Base-by-base conservation (phyloP, 2,797 vertebrate species). In the Malurus splendens region DNA sequence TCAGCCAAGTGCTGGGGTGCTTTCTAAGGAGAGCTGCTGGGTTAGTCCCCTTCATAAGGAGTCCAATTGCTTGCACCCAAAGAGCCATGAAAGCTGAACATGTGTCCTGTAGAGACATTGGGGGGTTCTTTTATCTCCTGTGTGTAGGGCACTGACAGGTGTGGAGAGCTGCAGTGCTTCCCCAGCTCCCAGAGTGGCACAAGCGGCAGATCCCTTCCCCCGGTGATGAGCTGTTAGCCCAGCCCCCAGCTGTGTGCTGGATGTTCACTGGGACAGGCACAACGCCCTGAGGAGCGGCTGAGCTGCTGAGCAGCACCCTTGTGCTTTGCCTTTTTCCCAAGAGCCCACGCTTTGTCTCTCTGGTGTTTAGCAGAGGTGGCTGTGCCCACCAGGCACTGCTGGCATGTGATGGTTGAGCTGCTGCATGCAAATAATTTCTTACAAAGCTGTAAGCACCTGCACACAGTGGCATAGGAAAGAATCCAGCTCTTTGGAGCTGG, bases 1-100 rank as follows among this genome's bases (percentile, higher is more conserved):
- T 19, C 32, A 60, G 41, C 25, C 0, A 0, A 39, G 2, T 12
- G 17, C 38, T 74, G 59, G 14, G 12, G 5, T 54, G 15, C 23
- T 73, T 62, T 73, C 23, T 41, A 62, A 52, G 14, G 20, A 70
- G 38, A 92, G 12, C 41, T 75, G 23, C 48, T 76, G 25, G 24
- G 27, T 82, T 51, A 8, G 15, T 18, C 51, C 62, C 48, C 24
- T 61, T 72, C 5, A 2, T 41, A 52, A 54, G 38, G 14, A 78
- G 62, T 62, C 11, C 10, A 9, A 1, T 2, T 66, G 12, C 22
- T 11, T 12, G 14, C 18, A 45, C 10, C 6, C 17, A 22, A 72
- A 25, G 8, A n/a, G 16, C 56, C 39, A 18, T n/a, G 45, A 45
- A 27, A 82, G 24, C 19, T 56, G n/a, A 38, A 5, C 5, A 0